Conservation (phyloP, 2,113 vertebrate genomes). For the Patagioenas fasciata region DNA sequence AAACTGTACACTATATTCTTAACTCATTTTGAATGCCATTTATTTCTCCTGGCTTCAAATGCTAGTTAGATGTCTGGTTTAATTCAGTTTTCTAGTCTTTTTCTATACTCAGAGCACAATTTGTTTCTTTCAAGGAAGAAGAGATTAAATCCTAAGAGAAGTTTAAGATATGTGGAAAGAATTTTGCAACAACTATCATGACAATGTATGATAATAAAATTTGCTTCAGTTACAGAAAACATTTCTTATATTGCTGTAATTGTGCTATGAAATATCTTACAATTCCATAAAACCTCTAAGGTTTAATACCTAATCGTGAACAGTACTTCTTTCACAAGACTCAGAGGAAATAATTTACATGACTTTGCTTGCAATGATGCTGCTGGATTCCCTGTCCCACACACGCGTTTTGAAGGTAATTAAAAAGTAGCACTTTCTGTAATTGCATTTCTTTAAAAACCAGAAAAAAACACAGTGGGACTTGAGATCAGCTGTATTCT, state of each 20-base stretch:
- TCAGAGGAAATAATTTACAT: neutral
- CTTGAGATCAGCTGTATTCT: neutral
- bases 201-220: neutral
- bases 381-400: neutral
- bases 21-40: neutral
- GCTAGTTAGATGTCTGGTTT: neutral
- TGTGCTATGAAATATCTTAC: neutral
- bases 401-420: neutral
- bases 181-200: neutral
- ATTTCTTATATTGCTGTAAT: neutral
- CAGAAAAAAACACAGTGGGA: neutral
- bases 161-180: neutral
- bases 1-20: neutral
- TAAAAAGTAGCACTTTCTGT: neutral
- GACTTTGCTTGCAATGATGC: neutral
- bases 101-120: neutral
- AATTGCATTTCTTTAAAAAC: neutral
- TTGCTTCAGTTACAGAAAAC: neutral
- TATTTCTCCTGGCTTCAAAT: neutral
- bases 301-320: conserved; percentile 19
- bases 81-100: neutral
- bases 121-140: neutral
- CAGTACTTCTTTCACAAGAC: neutral
- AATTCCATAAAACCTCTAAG: neutral
- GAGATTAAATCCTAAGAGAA: neutral